A percentile compares a stretch with the other conserved stretches of the same genome.
These are phyloP conservation scores for Jordanella pulchra DNA, from an alignment of 2,797 vertebrate genomes.

Conservation along the genomic window DNA sequence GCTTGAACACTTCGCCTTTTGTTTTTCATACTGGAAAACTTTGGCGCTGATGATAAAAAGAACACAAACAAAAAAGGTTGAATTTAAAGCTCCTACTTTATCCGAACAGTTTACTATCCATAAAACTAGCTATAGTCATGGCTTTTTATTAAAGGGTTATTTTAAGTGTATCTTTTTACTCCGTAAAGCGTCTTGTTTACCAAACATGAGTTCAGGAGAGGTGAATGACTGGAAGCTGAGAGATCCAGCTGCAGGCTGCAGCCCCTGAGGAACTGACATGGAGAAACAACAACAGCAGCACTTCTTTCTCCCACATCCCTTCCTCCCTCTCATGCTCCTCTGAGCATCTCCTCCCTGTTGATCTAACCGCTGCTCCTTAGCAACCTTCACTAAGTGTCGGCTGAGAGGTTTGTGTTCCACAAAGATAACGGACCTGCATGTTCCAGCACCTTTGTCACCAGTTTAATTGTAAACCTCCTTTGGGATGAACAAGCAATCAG, in stretches of 20 bases:
- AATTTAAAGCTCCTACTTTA: not conserved
- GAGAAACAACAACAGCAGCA: constrained; percentile 41
- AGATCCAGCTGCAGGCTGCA: constrained; percentile 20
- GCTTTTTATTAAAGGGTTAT: not conserved
- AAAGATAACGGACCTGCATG: constrained; percentile 64
- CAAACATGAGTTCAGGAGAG: not conserved
- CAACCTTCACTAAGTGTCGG: constrained; percentile 63
- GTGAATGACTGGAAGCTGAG: constrained; percentile 13
- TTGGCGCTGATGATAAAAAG: not conserved
- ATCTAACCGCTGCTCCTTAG: constrained; percentile 55
- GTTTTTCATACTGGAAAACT: not conserved
- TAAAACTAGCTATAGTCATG: not conserved
- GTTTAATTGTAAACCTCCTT: constrained; percentile 60
- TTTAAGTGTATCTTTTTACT: not conserved
- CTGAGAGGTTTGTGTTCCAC: constrained; percentile 57
- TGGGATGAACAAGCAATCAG: constrained; percentile 31
- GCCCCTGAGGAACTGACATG: constrained; percentile 25
- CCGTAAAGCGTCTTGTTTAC: constrained; percentile 9
- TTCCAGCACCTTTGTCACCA: constrained; percentile 49
- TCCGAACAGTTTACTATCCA: too few species aligned
- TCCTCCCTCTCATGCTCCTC: constrained; percentile 17
- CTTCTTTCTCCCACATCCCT: constrained; percentile 18
- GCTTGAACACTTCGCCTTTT: not conserved
- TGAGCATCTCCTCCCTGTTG: constrained; percentile 37
- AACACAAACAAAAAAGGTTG: not conserved